Evolutionary conservation across 2,113 vertebrate genomes (phyloP).

Genomic region (Lepidothrix coronata): DNA sequence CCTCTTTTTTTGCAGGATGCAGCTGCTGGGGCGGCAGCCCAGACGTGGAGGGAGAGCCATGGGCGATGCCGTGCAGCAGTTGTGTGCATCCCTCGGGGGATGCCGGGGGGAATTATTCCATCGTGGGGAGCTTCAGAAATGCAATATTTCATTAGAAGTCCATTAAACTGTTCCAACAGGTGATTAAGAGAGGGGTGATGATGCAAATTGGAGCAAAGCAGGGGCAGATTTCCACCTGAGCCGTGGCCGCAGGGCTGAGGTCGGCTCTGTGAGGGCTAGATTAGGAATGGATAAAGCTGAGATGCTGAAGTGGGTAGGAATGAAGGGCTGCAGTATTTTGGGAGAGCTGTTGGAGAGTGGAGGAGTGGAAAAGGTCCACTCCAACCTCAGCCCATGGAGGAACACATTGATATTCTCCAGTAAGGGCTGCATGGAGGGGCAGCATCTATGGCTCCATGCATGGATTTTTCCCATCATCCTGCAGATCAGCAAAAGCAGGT

Average conservation of each 20-base stretch:
- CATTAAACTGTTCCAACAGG: not conserved
- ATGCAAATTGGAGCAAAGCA: not conserved
- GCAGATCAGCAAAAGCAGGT: not conserved
- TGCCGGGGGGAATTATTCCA: not conserved
- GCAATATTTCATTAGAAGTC: not conserved
- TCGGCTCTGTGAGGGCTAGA: fast-evolving
- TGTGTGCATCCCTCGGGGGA: fast-evolving
- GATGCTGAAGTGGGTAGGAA: not conserved
- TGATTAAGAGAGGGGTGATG: not conserved
- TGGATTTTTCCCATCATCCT: not conserved
- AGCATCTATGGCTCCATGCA: not conserved
- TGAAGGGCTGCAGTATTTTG: not conserved
- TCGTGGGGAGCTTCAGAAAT: not conserved
- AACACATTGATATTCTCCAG: not conserved
- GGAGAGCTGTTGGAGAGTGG: not conserved
- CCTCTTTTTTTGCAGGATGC: not conserved
- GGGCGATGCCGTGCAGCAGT: fast-evolving
- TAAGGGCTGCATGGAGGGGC: not conserved
- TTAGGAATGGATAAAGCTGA: not conserved
- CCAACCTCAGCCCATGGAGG: not conserved
- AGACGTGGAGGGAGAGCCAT: fast-evolving
- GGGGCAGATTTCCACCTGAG: not conserved
- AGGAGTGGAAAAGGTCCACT: not conserved
- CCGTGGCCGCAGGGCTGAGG: not conserved
- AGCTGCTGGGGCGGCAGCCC: not conserved